Base-by-base conservation (phyloP, 1,140 invertebrate species). In the Drosophila ambigua region DNA sequence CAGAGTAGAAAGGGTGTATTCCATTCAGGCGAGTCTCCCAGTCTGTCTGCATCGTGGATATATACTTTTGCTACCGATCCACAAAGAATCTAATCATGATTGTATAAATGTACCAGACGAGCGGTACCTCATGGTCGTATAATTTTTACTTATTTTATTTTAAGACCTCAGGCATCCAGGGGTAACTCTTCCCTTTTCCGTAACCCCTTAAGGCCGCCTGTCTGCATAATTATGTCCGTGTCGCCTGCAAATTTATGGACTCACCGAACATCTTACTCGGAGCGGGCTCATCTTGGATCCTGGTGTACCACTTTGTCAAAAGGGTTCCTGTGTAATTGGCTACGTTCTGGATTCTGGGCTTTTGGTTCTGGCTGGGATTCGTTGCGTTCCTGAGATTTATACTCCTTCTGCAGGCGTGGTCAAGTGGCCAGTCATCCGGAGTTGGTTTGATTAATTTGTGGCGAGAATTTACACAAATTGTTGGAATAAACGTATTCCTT, bases 171-270 rank as follows among this genome's bases (percentile, higher is more conserved):
- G 55, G 31, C 26, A 65, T 39, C 4, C 1, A 11, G 35, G 11
- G 35, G 11, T 39, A 11, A 2, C 11, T 39, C 50, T 52, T 46
- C 50, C 44, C 49, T 39, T 13, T n/a, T 24, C 51, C n/a, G 23
- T 62, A 76, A 76, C 73, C 72, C 64, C 76, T 62, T 46, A 49
- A 51, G 52, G 28, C 73, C 60, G 41, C 46, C 50, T 65, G 59
- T 72, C 58, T 83, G 79, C 79, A 84, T 83, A 83, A 83, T 83
- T 83, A 85, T 80, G 54, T 61, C 57, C 54, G 50, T 71, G 50
- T 61, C 23, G 15, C 44, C 77, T 58, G 35, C 50, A 82, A 74
- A 85, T 85, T 85, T 88, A 85, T 82, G 79, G 74, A 75, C 53
- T 66, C 64, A 49, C 64, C 68, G 11, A 77, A 63, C 65, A 49